Evolutionary conservation across 2,113 vertebrate species (phyloP).

Genomic region (Puma concolor): DNA sequence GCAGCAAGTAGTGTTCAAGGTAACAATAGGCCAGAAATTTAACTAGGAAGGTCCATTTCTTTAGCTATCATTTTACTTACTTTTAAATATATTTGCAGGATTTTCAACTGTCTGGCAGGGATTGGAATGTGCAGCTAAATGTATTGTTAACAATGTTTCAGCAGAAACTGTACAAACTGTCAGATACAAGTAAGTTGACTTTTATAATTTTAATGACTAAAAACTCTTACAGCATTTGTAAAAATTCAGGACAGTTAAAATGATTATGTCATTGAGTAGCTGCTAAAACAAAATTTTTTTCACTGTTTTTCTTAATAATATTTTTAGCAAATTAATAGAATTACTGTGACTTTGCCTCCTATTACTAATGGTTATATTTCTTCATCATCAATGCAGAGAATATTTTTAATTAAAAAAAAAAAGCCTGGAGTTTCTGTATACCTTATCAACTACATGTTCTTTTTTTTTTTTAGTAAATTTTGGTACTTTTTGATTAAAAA

Average conservation of each 20-base stretch:
- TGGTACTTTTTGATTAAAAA: no score
- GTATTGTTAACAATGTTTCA: constrained; percentile 94
- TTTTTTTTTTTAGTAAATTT: not conserved
- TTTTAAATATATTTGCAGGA: constrained; percentile 85
- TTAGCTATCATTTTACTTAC: constrained; percentile 10
- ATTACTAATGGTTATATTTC: not conserved
- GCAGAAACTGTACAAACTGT: constrained; percentile 96
- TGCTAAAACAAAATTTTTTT: not conserved
- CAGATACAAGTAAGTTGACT: constrained; percentile 93
- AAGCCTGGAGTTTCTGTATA: not conserved
- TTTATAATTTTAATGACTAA: constrained; percentile 48
- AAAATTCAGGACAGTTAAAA: not conserved
- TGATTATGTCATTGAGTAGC: not conserved
- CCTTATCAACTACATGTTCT: constrained; percentile 4
- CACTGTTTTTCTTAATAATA: constrained; percentile 2
- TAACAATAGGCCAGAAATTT: constrained; percentile 74
- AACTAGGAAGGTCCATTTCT: not conserved
- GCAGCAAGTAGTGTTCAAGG: constrained; percentile 98
- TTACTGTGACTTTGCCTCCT: constrained; percentile 7
- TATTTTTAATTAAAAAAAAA: not conserved
- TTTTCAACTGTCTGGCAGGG: constrained; percentile 98
- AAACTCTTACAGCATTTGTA: not conserved
- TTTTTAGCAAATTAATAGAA: constrained; percentile 22
- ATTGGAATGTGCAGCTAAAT: constrained; percentile 95
- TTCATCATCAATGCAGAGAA: not conserved